phyloP scores from a whole-genome alignment of 2,888 invertebrate genomes.

The Agrotis segetum region DNA sequence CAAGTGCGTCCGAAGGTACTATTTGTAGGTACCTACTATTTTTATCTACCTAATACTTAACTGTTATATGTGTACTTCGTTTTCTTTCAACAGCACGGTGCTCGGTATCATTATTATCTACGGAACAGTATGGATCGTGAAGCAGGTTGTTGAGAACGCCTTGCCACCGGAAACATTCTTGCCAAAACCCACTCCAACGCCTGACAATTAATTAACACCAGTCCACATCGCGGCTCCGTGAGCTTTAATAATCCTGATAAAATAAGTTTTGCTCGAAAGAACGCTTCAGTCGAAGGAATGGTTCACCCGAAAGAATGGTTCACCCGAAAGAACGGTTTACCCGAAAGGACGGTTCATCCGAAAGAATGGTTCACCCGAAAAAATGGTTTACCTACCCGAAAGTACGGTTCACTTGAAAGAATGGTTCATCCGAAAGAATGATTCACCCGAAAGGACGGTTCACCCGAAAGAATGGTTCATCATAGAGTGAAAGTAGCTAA shows the following conservation, averaged over 20 bases:
- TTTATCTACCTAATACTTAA: not conserved
- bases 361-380: not conserved
- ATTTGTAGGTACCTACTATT: no score
- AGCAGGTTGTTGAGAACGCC: conserved; percentile 15
- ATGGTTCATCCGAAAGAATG: no score
- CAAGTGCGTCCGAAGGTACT: no score
- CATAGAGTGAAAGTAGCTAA: not conserved
- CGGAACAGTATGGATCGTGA: conserved; percentile 44
- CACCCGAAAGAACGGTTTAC: not conserved
- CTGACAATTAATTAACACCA: not conserved
- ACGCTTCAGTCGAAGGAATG: not conserved
- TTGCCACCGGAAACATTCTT: not conserved
- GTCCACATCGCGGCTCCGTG: not conserved
- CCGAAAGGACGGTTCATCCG: no score
- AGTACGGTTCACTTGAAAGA: no score
- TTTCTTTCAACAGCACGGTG: conserved; percentile 21
- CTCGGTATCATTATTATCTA: conserved; percentile 44
- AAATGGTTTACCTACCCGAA: not conserved
- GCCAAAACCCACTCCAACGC: not conserved
- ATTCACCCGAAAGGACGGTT: not conserved
- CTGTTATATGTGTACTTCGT: no score
- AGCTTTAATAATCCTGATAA: not conserved
- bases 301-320: no score
- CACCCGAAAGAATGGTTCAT: not conserved
- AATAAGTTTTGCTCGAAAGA: not conserved